These are phyloP conservation scores for Apteryx mantelli DNA, from an alignment of 2,113 vertebrate genomes.

Conservation along the genomic window DNA sequence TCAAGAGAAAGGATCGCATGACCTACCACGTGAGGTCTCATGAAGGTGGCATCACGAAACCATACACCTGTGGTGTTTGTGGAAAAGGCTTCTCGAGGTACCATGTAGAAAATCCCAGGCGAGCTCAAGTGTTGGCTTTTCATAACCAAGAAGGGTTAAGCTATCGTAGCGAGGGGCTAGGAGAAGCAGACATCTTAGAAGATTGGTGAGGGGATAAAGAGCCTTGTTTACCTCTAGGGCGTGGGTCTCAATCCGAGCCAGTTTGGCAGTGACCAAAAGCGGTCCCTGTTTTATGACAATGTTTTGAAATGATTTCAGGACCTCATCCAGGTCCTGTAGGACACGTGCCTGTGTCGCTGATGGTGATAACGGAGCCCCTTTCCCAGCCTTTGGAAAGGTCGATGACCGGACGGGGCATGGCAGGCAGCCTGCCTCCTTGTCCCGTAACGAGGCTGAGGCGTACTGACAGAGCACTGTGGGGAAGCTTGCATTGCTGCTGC, in stretches of 20 bases:
- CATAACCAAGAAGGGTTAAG: conserved; percentile 30
- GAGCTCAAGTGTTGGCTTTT: conserved; percentile 61
- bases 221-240: conserved; percentile 2
- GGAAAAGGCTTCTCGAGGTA: conserved; percentile 99
- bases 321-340: background rate
- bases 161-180: conserved; percentile 32
- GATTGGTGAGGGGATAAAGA: conserved; percentile 37
- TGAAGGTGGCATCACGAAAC: conserved; percentile 96
- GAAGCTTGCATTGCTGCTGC: conserved; percentile 20
- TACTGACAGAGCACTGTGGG: conserved; percentile 6
- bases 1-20: conserved; percentile 99
- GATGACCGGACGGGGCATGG: background rate
- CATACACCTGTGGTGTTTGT: conserved; percentile 97
- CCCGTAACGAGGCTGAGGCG: background rate
- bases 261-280: conserved; percentile 2
- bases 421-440: background rate
- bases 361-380: background rate
- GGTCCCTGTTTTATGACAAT: background rate
- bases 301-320: background rate
- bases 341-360: background rate
- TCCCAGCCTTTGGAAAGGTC: background rate
- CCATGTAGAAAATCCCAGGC: conserved; percentile 71
- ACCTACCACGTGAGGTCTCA: conserved; percentile 98
- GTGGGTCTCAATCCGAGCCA: conserved; percentile 23
- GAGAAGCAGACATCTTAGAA: conserved; percentile 32